Conservation (phyloP, 2,888 invertebrate species). For the Noctua janthina region DNA sequence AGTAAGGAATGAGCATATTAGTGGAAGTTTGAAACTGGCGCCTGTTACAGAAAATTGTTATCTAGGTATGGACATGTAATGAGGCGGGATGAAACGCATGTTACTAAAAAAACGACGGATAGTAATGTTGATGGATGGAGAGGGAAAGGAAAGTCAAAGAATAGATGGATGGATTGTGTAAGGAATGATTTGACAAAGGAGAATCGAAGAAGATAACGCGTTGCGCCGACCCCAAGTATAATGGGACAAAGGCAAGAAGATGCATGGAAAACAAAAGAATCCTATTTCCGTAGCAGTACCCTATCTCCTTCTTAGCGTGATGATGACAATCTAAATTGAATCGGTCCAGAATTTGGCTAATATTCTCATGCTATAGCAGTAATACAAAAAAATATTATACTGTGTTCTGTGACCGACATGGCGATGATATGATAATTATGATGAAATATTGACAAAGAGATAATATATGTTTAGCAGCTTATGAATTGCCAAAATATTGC, state of each 20-base stretch:
- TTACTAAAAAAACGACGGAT: too few species aligned
- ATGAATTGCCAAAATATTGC: conserved; percentile 19
- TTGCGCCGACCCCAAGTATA: too few species aligned
- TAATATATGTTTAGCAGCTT: not conserved
- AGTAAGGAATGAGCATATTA: too few species aligned
- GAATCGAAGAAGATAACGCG: not conserved
- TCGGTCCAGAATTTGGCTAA: not conserved
- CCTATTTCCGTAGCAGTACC: not conserved
- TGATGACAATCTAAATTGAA: not conserved
- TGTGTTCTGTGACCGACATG: not conserved
- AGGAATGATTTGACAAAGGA: too few species aligned
- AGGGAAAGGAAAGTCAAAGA: too few species aligned
- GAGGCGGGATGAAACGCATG: too few species aligned
- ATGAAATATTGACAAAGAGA: not conserved
- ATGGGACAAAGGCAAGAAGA: not conserved
- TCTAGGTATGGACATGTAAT: too few species aligned
- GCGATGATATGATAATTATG: not conserved
- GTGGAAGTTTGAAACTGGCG: too few species aligned
- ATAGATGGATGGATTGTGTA: too few species aligned
- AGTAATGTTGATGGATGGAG: too few species aligned
- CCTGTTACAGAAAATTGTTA: too few species aligned
- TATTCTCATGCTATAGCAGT: not conserved
- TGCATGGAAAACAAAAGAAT: not conserved
- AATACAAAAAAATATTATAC: not conserved
- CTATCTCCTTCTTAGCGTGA: too few species aligned